Conservation (phyloP, 2,888 invertebrate genomes). For the Sinelater perroti region DNA sequence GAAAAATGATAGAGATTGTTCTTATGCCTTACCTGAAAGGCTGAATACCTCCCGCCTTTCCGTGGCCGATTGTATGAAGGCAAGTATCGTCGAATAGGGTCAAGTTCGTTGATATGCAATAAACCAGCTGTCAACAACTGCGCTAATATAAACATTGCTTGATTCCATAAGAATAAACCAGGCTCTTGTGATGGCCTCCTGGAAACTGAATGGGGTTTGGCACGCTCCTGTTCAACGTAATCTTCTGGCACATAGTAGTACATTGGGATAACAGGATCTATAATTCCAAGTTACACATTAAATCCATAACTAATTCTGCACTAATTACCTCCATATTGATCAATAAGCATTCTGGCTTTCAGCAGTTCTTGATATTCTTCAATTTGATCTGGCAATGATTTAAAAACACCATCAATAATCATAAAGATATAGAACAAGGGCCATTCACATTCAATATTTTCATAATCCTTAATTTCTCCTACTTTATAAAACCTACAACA, state of each 20-base stretch:
- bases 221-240: constrained; percentile 75
- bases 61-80: constrained; percentile 96
- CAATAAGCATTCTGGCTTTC: constrained; percentile 81
- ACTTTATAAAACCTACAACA: constrained; percentile 78
- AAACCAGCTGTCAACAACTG: constrained; percentile 90
- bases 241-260: constrained; percentile 87
- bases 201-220: constrained; percentile 65
- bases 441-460: constrained; percentile 97
- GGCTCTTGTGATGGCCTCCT: constrained; percentile 60
- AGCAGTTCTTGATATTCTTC: constrained; percentile 89
- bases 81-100: constrained; percentile 92
- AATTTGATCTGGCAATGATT: constrained; percentile 87
- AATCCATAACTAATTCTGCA: too few relatives aligned
- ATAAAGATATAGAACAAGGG: constrained; percentile 95
- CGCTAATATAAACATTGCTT: constrained; percentile 93
- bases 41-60: constrained; percentile 92
- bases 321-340: constrained; percentile 77
- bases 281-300: constrained; percentile 25
- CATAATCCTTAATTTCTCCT: constrained; percentile 95
- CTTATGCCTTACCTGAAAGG: constrained; percentile 83
- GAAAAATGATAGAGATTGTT: too few relatives aligned
- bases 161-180: constrained; percentile 91
- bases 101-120: constrained; percentile 92
- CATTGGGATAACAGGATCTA: constrained; percentile 92
- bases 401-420: constrained; percentile 95